Base-by-base conservation (phyloP, 1,140 invertebrate species). In the Lepidurus packardi region DNA sequence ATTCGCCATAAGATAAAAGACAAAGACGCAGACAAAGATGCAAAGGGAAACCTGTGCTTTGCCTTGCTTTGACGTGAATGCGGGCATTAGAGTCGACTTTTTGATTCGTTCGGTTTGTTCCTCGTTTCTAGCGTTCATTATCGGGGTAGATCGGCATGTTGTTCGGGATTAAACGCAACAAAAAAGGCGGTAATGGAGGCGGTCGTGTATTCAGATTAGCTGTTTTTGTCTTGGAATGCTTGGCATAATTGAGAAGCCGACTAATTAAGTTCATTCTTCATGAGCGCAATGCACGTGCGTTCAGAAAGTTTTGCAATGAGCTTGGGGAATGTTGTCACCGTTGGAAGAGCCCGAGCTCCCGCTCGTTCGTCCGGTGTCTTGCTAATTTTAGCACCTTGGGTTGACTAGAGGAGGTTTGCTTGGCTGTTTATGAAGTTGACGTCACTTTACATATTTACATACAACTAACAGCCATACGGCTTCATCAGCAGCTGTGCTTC, bases 351-450 rank as follows among this genome's bases (percentile, higher is more conserved):
- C 21, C 21, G 53, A 65, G 53, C 53, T 65, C 53, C 9, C 16
- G 53, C 53, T 65, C 21, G 7, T 65, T 65, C 53, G 53, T 65
- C 53, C 16, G 10, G 13, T n/a, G 4, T 65, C n/a, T 65, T 65
- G 53, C 53, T 65, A 65, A 65, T 65, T 65, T 65, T 65, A 65
- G 53, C n/a, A 65, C 53, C 53, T 65, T 65, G 53, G 53, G 9
- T 65, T 65, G 53, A 65, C 34, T 34, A 34, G 34, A 34, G 34
- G 21, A 65, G 53, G 53, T 21, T 65, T 65, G 53, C 53, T 65
- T 65, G 53, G 53, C 53, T 65, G 53, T 65, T 65, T 65, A 65
- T 65, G 53, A 65, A 65, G 53, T 65, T 65, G 53, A 65, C 53
- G 53, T 65, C 53, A 65, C 53, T 65, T 65, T 65, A 65, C 53